A percentile compares a stretch with the other conserved stretches of the same genome.
phyloP scores from a whole-genome alignment of 2,797 vertebrate genomes.

The Muscicapa comitata region DNA sequence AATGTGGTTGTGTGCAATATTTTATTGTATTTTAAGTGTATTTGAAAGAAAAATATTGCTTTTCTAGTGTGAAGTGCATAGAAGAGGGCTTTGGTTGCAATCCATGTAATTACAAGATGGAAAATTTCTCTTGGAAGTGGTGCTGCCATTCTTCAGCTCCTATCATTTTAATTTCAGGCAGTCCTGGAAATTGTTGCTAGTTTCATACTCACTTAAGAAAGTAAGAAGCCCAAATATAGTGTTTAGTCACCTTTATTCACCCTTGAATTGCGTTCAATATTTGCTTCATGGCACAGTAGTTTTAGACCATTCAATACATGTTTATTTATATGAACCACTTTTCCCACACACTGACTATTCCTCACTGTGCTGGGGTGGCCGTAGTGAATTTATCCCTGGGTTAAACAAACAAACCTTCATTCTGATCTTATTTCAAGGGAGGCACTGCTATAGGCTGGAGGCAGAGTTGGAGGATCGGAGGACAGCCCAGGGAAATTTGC shows the following conservation, averaged over 20 bases:
- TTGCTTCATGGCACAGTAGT: not conserved
- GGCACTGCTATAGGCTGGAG: not conserved
- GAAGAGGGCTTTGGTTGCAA: conserved; percentile 3
- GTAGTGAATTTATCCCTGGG: not conserved
- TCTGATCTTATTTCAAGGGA: not conserved
- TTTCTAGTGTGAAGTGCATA: not conserved
- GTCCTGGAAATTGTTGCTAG: not conserved
- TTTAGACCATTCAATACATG: not conserved
- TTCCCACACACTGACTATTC: not conserved
- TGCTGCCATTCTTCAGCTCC: not conserved
- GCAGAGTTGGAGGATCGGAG: accelerated
- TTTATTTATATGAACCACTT: not conserved
- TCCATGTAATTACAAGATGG: not conserved
- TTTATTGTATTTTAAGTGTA: conserved; percentile 7
- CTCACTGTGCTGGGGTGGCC: not conserved
- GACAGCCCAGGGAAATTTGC: not conserved
- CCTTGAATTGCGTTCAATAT: not conserved
- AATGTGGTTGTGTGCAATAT: not conserved
- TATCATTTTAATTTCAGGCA: conserved; percentile 3
- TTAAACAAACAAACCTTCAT: not conserved
- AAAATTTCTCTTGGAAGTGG: not conserved
- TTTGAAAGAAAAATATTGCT: conserved; percentile 29
- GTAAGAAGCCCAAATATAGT: not conserved
- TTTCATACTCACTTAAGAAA: conserved; percentile 25
- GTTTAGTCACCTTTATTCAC: not conserved